Evolutionary conservation across 2,797 vertebrate species (phyloP).

Genomic region (Esox lucius): DNA sequence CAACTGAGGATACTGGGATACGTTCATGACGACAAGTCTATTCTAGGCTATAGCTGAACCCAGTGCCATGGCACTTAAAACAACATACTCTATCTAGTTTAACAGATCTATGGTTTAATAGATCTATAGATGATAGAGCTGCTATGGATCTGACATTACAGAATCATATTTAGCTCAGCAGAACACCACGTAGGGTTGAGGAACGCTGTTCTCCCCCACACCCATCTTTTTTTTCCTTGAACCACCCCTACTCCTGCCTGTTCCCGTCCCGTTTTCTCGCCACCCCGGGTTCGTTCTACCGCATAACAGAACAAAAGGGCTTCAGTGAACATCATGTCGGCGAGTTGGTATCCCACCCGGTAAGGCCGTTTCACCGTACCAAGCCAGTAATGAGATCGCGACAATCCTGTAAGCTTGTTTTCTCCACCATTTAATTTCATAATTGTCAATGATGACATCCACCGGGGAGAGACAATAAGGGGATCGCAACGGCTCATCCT

Average conservation of each 20-base stretch:
- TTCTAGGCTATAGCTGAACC: no score
- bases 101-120: no score
- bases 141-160: constrained; percentile 52
- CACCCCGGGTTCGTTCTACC: constrained; percentile 25
- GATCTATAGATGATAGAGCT: no score
- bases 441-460: neutral
- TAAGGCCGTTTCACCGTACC: neutral
- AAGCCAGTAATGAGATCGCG: constrained; percentile 2
- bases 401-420: neutral
- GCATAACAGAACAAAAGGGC: constrained; percentile 7
- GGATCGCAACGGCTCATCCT: constrained; percentile 14
- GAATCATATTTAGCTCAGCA: constrained; percentile 33
- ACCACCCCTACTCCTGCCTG: neutral
- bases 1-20: no score
- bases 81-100: no score
- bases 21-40: no score
- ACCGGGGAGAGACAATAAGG: constrained; percentile 1
- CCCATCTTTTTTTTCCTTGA: neutral
- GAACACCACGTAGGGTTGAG: constrained; percentile 11
- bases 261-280: constrained; percentile 2
- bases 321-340: neutral
- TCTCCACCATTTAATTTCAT: constrained; percentile 1
- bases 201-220: constrained; percentile 27
- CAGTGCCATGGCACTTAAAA: no score
- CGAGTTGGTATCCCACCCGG: neutral